Conservation (phyloP, 1,140 invertebrate species). For the Calephelis virginiensis region DNA sequence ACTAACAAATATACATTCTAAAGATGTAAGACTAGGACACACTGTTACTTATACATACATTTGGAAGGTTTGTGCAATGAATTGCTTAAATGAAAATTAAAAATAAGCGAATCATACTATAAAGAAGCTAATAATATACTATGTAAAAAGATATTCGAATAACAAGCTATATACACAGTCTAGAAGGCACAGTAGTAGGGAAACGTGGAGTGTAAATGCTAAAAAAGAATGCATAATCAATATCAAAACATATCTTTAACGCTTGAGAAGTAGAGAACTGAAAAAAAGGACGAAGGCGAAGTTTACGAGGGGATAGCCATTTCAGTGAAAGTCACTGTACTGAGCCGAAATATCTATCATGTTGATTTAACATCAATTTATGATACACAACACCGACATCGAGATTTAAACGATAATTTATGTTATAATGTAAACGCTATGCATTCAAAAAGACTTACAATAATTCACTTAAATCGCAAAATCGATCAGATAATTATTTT, state of each 20-base stretch:
- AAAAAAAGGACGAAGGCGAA: neutral
- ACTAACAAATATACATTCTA: constrained; percentile 43
- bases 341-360: constrained; percentile 18
- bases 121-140: constrained; percentile 22
- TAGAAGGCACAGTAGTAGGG: constrained; percentile 73
- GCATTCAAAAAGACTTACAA: constrained; percentile 48
- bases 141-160: constrained; percentile 26
- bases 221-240: constrained; percentile 30
- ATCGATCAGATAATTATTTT: constrained; percentile 41
- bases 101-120: constrained; percentile 24
- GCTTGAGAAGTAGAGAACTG: constrained; percentile 22
- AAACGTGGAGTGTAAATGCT: constrained; percentile 42
- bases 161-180: constrained; percentile 59
- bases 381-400: constrained; percentile 48
- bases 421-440: constrained; percentile 39
- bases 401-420: constrained; percentile 45
- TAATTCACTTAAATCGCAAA: constrained; percentile 43
- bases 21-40: constrained; percentile 46
- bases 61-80: constrained; percentile 34
- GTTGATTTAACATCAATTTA: constrained; percentile 39
- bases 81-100: constrained; percentile 27
- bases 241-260: constrained; percentile 26
- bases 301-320: neutral
- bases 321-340: constrained; percentile 1
- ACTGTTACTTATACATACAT: constrained; percentile 37